Evolutionary conservation across 1,140 invertebrate genomes (phyloP).

Genomic region (Calosoma granatense): DNA sequence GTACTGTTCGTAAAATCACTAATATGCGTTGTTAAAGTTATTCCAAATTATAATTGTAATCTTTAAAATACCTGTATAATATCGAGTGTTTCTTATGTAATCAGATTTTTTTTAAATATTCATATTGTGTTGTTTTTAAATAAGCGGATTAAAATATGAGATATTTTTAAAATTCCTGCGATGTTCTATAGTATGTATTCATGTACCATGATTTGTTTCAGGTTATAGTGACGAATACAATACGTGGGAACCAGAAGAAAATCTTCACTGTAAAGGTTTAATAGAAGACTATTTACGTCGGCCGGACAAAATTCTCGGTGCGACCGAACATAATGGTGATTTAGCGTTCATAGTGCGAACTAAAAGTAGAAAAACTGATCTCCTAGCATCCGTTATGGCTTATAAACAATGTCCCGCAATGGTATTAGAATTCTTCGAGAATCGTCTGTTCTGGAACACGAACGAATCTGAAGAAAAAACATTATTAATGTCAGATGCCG

Average conservation of each 20-base stretch:
- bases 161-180: too few relatives aligned
- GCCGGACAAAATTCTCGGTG: not conserved
- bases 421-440: not conserved
- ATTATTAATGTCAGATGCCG: not conserved
- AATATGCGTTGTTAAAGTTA: too few relatives aligned
- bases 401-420: not conserved
- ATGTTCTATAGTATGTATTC: too few relatives aligned
- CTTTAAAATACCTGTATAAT: too few relatives aligned
- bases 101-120: too few relatives aligned
- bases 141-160: too few relatives aligned
- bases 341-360: not conserved
- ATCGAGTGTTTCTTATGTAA: too few relatives aligned
- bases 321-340: not conserved
- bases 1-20: too few relatives aligned
- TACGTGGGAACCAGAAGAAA: conserved; percentile 80
- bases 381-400: not conserved
- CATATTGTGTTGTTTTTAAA: too few relatives aligned
- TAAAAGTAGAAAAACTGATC: not conserved
- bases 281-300: conserved; percentile 50
- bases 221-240: conserved; percentile 71
- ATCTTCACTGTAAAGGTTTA: conserved; percentile 84
- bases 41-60: too few relatives aligned
- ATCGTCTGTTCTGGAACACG: not conserved
- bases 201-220: too few relatives aligned
- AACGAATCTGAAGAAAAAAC: not conserved